A percentile compares a stretch with the other conserved stretches of the same genome.
These are phyloP conservation scores for Vanessa cardui DNA, from an alignment of 2,888 invertebrate genomes.

Conservation along the genomic window DNA sequence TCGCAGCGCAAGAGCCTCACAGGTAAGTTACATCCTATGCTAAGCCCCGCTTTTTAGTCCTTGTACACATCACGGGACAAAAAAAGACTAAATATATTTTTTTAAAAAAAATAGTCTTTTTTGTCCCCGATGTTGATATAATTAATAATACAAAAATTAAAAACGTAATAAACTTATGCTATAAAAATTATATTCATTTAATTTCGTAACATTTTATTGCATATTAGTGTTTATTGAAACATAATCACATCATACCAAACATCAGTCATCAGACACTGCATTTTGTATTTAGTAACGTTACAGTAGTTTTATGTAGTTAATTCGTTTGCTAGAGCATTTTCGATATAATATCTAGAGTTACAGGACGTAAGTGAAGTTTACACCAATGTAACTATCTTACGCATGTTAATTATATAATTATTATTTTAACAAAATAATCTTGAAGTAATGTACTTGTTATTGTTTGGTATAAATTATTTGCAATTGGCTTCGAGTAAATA, in stretches of 20 bases:
- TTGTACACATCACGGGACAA: constrained; percentile 64
- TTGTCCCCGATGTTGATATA: constrained; percentile 24
- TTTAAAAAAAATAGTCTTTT: too few species aligned
- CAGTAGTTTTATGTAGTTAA: constrained; percentile 14
- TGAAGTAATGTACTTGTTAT: constrained; percentile 33
- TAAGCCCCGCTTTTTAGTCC: constrained; percentile 65
- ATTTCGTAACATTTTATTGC: not conserved
- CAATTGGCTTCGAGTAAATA: constrained; percentile 20
- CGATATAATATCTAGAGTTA: constrained; percentile 23
- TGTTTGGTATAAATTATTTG: constrained; percentile 39
- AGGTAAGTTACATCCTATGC: constrained; percentile 88
- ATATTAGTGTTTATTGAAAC: constrained; percentile 8
- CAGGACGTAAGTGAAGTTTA: constrained; percentile 26
- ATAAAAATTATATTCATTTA: constrained; percentile 1
- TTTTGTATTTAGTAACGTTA: constrained; percentile 18
- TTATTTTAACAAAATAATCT: constrained; percentile 14
- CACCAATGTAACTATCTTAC: constrained; percentile 10
- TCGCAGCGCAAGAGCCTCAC: constrained; percentile 88
- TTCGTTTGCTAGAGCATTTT: constrained; percentile 11
- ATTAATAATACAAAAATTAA: constrained; percentile 12
- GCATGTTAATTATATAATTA: constrained; percentile 17
- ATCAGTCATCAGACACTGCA: constrained; percentile 28
- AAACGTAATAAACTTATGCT: constrained; percentile 18
- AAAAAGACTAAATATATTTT: constrained; percentile 7
- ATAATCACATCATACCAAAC: constrained; percentile 22